A percentile compares a stretch with the other conserved stretches of the same genome.
Evolutionary conservation across 2,888 invertebrate species (phyloP).

Genomic region (Plebejus anna): DNA sequence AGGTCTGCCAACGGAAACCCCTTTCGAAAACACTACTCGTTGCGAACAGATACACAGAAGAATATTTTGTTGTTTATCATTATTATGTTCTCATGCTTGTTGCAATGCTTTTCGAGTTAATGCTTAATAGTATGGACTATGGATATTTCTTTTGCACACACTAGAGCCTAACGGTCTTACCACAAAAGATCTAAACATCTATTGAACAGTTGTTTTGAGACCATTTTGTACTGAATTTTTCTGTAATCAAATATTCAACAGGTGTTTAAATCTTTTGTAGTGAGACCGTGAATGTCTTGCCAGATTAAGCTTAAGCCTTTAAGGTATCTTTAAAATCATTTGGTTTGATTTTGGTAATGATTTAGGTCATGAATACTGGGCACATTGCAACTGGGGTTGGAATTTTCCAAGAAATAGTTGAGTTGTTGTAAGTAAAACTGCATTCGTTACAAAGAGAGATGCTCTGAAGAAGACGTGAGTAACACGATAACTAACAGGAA

Average conservation of each 20-base stretch:
- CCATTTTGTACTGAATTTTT: too few relatives aligned
- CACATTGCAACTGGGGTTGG: neutral
- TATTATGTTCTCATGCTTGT: neutral
- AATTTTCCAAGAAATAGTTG: neutral
- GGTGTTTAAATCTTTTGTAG: too few relatives aligned
- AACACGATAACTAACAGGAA: too few relatives aligned
- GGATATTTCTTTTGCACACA: neutral
- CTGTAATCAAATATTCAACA: too few relatives aligned
- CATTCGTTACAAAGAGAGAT: neutral
- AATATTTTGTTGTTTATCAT: neutral
- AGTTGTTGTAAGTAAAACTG: neutral
- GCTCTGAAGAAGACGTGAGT: neutral
- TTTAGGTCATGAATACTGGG: neutral
- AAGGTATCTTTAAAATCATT: too few relatives aligned
- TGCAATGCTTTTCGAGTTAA: too few relatives aligned
- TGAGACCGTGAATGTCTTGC: too few relatives aligned
- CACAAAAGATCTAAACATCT: too few relatives aligned
- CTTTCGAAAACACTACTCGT: neutral
- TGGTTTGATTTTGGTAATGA: neutral
- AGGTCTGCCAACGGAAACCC: conserved; percentile 1
- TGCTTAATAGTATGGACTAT: too few relatives aligned
- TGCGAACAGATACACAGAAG: neutral
- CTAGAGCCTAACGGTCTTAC: neutral
- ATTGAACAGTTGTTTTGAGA: too few relatives aligned
- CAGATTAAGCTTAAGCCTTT: too few relatives aligned